Evolutionary conservation across 2,113 vertebrate species (phyloP).

Genomic region (Sclerurus mexicanus): DNA sequence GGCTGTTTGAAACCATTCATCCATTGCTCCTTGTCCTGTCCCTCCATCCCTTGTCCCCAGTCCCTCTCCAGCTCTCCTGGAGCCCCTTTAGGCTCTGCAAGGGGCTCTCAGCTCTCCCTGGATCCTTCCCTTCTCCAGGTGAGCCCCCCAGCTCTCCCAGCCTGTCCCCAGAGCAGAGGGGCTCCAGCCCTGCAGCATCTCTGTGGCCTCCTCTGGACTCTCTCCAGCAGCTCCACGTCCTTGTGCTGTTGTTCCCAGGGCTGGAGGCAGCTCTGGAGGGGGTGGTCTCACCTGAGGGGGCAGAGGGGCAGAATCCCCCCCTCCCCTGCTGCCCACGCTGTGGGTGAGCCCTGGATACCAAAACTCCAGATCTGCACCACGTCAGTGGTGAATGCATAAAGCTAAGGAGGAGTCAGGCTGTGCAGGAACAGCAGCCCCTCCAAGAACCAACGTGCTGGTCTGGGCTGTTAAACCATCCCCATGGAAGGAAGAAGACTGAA

Average conservation of each 20-base stretch:
- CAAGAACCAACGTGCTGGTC: neutral
- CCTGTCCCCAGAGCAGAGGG: neutral
- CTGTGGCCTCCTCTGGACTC: accelerated
- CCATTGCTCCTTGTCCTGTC: neutral
- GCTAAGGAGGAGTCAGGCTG: neutral
- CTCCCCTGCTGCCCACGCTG: neutral
- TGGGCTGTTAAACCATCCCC: neutral
- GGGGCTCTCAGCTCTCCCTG: neutral
- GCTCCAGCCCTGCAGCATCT: neutral
- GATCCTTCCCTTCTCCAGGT: neutral
- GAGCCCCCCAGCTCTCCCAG: neutral
- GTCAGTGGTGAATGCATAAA: neutral
- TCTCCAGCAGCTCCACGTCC: accelerated
- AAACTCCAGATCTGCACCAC: neutral
- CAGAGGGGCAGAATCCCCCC: neutral
- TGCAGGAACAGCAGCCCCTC: neutral
- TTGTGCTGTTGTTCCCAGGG: neutral
- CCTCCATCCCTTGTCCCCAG: neutral
- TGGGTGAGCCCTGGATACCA: neutral
- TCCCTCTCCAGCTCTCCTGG: neutral
- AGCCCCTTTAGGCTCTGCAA: neutral
- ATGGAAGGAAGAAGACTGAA: neutral
- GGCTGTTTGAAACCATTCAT: neutral
- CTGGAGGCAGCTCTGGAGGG: neutral
- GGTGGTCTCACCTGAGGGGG: neutral